These are phyloP conservation scores for Drosophila funebris DNA, from an alignment of 1,140 invertebrate species.

Conservation along the genomic window DNA sequence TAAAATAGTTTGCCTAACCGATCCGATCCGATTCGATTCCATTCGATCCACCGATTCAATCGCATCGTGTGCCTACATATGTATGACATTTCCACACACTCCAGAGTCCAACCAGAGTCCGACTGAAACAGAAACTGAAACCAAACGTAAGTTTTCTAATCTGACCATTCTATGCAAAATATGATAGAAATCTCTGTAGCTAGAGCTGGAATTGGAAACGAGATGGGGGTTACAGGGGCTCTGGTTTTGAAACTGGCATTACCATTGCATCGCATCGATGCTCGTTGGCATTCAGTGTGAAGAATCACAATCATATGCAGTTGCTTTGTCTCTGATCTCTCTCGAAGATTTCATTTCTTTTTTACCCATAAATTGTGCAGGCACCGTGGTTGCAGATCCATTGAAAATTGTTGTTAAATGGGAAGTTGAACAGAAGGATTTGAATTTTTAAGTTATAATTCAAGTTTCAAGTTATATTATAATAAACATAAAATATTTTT, in stretches of 20 bases:
- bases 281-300: constrained; percentile 63
- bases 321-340: constrained; percentile 26
- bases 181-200: constrained; percentile 69
- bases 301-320: constrained; percentile 71
- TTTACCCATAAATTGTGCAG: constrained; percentile 25
- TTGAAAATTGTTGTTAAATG: neutral
- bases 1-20: constrained; percentile 63
- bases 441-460: too few relatives aligned
- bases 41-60: constrained; percentile 8
- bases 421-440: too few relatives aligned
- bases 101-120: neutral
- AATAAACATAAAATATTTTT: too few relatives aligned
- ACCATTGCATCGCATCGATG: constrained; percentile 9
- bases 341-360: constrained; percentile 9
- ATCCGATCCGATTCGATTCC: constrained; percentile 11
- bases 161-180: constrained; percentile 77
- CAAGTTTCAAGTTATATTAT: too few relatives aligned
- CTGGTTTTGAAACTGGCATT: constrained; percentile 12
- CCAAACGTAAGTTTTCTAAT: constrained; percentile 34
- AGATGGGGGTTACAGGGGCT: neutral
- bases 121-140: constrained; percentile 18
- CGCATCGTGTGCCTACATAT: constrained; percentile 47
- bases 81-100: constrained; percentile 30
- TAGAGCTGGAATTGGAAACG: neutral
- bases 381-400: constrained; percentile 18